Evolutionary conservation across 2,888 invertebrate genomes (phyloP), one percentile per base, ranked within the genome.

Genomic region (Dorcus parallelipipedus): DNA sequence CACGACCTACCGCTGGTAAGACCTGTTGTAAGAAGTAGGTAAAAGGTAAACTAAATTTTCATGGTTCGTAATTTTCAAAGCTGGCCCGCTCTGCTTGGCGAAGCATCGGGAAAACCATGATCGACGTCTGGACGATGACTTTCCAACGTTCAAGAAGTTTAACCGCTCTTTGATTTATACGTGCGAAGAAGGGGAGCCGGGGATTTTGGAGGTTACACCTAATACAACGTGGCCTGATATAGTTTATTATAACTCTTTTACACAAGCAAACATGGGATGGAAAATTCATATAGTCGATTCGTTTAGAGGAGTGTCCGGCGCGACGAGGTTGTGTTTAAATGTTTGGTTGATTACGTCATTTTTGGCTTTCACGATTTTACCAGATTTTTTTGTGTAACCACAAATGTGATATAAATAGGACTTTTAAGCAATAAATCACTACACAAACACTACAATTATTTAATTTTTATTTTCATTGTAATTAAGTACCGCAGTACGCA

Each of bases 201-300:
- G 90, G 0, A 78, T 85, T 52, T 80, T 95, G 54, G 84, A 84
- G 73, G 86, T 96, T 50, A 88, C 93, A 23, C 96, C 97, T 33
- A 94, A 95, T 77, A 84, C 89, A 48, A 86, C 92, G 2, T 95
- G 95, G 90, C 96, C 97, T 0, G 95, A 96, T 77, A 80, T 86
- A 33, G 93, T 97, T 20, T 97, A 95, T 79, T 94, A 94, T 76
- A 91, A 97, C 81, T 95, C 95, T 59, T 96, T 93, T 79, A 92
- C 93, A 3, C 94, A 94, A 71, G 86, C 91, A 26, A 93, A 95
- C 79, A 96, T 97, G 94, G 97, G 97, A 61, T 95, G 94, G 83
- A 93, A 93, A 77, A 94, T 97, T 73, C 89, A 90, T 77, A 85
- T 97, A 23, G 89, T 96, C 54, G 95, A 97, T 78, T 88, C 84